Percentiles rank a stretch among this genome's conserved stretches.
phyloP scores from a whole-genome alignment of 1,140 invertebrate species.

The Papilio machaon region DNA sequence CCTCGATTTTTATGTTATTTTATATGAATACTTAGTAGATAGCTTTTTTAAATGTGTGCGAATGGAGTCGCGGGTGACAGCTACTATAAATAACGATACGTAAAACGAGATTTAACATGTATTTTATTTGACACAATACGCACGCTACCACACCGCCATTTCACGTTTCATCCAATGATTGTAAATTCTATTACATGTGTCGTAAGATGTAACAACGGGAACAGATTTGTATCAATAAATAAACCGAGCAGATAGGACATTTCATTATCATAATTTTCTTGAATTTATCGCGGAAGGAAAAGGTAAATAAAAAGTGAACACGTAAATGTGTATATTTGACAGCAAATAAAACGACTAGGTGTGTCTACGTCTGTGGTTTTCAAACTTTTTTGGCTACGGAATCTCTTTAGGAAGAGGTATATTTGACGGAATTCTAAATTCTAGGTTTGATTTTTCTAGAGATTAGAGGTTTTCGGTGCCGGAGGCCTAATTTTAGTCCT shows the following conservation, averaged over 20 bases:
- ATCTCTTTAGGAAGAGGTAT: too few relatives aligned
- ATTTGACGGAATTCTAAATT: too few relatives aligned
- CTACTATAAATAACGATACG: background rate
- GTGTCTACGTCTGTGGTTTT: too few relatives aligned
- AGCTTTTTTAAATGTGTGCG: too few relatives aligned
- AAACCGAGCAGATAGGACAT: background rate
- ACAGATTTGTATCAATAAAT: background rate
- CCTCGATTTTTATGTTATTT: too few relatives aligned
- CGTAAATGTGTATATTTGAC: background rate
- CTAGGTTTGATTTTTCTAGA: too few relatives aligned
- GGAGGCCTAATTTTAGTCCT: too few relatives aligned
- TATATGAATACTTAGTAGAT: too few relatives aligned
- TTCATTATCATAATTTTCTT: background rate
- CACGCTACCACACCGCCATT: background rate
- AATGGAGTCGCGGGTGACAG: too few relatives aligned
- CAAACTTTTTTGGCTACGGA: too few relatives aligned
- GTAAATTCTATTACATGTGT: slow-evolving; percentile 19
- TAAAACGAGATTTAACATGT: background rate
- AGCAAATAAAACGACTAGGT: too few relatives aligned
- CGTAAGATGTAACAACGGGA: slow-evolving; percentile 1
- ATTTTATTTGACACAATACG: background rate
- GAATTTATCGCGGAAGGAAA: slow-evolving; percentile 9
- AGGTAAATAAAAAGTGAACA: background rate
- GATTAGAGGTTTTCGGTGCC: too few relatives aligned
- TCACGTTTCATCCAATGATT: background rate